Conservation (phyloP, 1,140 invertebrate species). For the Dreissena polymorpha region DNA sequence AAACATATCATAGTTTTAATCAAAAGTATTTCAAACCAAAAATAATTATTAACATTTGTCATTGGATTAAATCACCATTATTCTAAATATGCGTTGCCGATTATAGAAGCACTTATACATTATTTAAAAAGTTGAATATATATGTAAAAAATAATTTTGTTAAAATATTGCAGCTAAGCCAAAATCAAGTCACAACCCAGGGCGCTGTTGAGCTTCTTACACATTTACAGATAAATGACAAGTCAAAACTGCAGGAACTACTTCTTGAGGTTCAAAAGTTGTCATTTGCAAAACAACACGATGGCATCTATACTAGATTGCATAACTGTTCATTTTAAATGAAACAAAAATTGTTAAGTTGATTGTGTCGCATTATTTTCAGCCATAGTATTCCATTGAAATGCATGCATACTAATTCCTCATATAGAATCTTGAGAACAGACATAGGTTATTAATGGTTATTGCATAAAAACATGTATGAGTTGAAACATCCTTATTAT, state of each 20-base stretch:
- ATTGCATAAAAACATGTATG: too few species aligned
- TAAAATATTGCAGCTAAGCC: conserved; percentile 35
- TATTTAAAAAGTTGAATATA: too few species aligned
- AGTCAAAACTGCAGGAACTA: conserved; percentile 28
- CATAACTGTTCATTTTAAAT: neutral
- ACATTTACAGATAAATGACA: conserved; percentile 26
- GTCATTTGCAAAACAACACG: neutral
- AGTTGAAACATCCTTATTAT: too few species aligned
- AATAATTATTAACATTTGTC: neutral
- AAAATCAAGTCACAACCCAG: conserved; percentile 39
- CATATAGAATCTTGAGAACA: neutral
- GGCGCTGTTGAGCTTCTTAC: conserved; percentile 26
- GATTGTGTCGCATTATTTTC: neutral
- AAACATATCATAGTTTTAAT: neutral
- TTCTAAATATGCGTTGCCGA: neutral
- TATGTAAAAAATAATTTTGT: neutral
- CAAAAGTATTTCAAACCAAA: neutral
- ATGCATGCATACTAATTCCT: neutral
- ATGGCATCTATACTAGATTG: neutral
- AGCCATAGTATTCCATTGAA: too few species aligned
- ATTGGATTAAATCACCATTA: neutral
- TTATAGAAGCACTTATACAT: too few species aligned
- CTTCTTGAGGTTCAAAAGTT: conserved; percentile 18
- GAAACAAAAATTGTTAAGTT: neutral
- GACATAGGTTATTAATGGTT: neutral